A percentile compares a stretch with the other conserved stretches of the same genome.
phyloP scores from a whole-genome alignment of 2,113 vertebrate genomes.

The Rhea americana region DNA sequence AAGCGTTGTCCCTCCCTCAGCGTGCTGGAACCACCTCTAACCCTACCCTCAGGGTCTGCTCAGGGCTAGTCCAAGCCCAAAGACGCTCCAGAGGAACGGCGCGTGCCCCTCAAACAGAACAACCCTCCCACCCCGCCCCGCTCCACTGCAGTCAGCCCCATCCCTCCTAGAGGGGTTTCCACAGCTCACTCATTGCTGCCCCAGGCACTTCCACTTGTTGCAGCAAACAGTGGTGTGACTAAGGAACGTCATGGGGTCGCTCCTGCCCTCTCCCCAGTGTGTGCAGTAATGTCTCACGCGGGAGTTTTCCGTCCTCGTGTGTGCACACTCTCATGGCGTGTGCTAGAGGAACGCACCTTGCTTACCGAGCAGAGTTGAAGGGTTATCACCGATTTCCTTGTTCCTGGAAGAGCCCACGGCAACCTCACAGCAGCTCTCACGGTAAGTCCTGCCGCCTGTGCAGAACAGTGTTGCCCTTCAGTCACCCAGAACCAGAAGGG shows the following conservation, averaged over 20 bases:
- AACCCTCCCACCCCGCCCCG: neutral
- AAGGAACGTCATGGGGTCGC: fast-evolving
- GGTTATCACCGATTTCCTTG: fast-evolving
- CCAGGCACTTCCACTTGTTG: neutral
- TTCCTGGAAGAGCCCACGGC: neutral
- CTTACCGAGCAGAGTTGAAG: neutral
- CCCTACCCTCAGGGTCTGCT: fast-evolving
- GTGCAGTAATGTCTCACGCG: neutral
- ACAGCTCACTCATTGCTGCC: neutral
- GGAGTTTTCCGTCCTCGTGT: neutral
- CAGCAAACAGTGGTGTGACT: neutral
- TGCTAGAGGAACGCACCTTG: neutral
- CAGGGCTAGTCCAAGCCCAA: neutral
- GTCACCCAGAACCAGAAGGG: neutral
- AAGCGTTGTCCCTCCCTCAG: neutral
- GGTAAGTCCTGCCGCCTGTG: neutral
- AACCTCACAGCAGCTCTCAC: neutral
- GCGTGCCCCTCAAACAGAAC: neutral
- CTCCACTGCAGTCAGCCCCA: neutral
- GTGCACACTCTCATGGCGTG: fast-evolving
- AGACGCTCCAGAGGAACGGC: neutral
- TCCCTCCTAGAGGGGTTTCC: neutral
- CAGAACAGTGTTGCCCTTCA: neutral
- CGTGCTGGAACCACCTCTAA: neutral
- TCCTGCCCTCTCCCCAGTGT: fast-evolving